Evolutionary conservation across 2,113 vertebrate species (phyloP).

Genomic region (Bothrops jararaca): DNA sequence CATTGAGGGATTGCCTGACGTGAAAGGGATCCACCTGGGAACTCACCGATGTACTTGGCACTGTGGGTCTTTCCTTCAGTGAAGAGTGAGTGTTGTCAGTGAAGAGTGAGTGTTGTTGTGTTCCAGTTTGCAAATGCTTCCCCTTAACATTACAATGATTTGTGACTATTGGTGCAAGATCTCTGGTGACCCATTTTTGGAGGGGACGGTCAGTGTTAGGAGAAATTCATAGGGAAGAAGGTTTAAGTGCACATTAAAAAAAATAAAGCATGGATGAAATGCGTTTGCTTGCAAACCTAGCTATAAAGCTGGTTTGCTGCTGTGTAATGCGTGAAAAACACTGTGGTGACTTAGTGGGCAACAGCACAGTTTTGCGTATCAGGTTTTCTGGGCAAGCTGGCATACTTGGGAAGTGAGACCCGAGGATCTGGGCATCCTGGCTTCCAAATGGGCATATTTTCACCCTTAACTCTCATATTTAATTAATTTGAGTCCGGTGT

Average conservation of each 20-base stretch:
- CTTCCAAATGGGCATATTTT: not conserved
- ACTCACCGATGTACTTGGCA: not conserved
- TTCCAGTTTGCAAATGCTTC: not conserved
- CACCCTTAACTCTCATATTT: not conserved
- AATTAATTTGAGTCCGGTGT: not conserved
- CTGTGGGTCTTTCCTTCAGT: not conserved
- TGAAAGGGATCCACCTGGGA: not conserved
- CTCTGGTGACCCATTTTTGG: not conserved
- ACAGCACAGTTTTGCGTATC: too few species aligned
- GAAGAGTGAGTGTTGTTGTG: not conserved
- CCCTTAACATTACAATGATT: not conserved
- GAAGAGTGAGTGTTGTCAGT: not conserved
- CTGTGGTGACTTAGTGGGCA: not conserved
- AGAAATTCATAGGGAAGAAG: not conserved
- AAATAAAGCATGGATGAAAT: not conserved
- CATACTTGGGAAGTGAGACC: not conserved
- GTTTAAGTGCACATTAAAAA: not conserved
- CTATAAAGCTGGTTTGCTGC: not conserved
- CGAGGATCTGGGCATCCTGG: not conserved
- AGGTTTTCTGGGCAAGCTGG: not conserved
- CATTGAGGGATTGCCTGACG: not conserved
- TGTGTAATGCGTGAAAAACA: not conserved
- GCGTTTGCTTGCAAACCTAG: not conserved
- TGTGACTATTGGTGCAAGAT: not conserved
- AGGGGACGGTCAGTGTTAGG: slow-evolving; percentile 26